Conservation (phyloP, 2,113 vertebrate genomes). For the Anseranas semipalmata region DNA sequence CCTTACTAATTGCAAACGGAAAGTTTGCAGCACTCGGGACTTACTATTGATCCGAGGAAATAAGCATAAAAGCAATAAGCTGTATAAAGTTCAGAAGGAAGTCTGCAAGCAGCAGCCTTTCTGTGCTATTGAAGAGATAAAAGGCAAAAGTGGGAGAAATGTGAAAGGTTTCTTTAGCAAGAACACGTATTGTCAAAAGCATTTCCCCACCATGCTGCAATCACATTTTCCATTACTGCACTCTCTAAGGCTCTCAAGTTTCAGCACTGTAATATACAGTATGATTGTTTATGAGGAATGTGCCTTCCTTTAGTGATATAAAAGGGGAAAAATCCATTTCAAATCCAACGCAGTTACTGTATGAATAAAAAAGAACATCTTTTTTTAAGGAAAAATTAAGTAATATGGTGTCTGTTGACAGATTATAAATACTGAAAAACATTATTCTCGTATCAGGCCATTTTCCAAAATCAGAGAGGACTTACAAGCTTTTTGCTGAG, state of each 20-base stretch:
- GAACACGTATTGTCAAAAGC: conserved; percentile 43
- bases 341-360: neutral
- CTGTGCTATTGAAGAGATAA: conserved; percentile 41
- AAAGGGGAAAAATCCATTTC: neutral
- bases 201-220: conserved; percentile 56
- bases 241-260: conserved; percentile 42
- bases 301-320: conserved; percentile 18
- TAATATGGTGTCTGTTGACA: conserved; percentile 12
- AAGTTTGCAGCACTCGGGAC: neutral
- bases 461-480: neutral
- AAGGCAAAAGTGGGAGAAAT: conserved; percentile 15
- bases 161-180: conserved; percentile 20
- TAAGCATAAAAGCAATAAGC: conserved; percentile 27
- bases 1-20: neutral
- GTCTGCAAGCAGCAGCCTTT: conserved; percentile 31
- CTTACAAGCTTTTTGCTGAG: neutral
- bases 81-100: conserved; percentile 9
- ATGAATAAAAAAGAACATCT: conserved; percentile 13
- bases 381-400: neutral
- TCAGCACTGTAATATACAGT: conserved; percentile 8
- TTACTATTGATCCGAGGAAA: neutral
- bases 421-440: conserved; percentile 42
- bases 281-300: conserved; percentile 44
- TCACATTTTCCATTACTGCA: conserved; percentile 68
- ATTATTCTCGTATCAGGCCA: neutral